These are phyloP conservation scores for Todiramphus chloris DNA, from an alignment of 2,113 vertebrate species.

Conservation along the genomic window DNA sequence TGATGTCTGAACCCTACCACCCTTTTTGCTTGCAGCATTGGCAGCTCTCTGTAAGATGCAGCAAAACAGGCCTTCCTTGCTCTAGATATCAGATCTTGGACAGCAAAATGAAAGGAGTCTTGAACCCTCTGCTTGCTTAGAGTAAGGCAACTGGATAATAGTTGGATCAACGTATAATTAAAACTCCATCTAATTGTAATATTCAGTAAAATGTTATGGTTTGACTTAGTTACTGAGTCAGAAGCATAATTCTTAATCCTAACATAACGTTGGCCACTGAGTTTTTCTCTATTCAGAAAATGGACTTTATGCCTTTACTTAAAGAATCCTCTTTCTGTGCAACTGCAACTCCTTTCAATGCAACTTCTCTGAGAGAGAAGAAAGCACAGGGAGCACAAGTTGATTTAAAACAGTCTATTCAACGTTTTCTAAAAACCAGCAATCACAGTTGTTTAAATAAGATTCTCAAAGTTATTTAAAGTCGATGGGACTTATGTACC, in stretches of 20 bases:
- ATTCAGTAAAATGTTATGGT: not conserved
- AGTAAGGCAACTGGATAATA: not conserved
- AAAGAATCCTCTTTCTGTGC: not conserved
- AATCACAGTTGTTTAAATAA: not conserved
- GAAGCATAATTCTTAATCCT: not conserved
- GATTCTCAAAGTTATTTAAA: not conserved
- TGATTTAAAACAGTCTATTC: conserved; percentile 1
- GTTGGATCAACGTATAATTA: not conserved
- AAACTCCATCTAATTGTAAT: not conserved
- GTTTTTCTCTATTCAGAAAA: not conserved
- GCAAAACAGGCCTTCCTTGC: not conserved
- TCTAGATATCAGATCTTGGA: not conserved
- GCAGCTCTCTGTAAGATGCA: not conserved
- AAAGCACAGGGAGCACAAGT: not conserved
- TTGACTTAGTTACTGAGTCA: not conserved
- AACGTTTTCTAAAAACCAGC: not conserved
- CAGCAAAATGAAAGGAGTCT: not conserved
- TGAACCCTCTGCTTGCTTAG: not conserved
- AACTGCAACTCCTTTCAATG: not conserved
- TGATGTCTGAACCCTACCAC: not conserved
- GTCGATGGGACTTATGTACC: not conserved
- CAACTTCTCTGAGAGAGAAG: not conserved
- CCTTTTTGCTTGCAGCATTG: not conserved
- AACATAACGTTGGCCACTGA: not conserved
- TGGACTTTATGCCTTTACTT: not conserved